Conservation (phyloP, 2,113 vertebrate genomes). For the Arvicanthis niloticus region DNA sequence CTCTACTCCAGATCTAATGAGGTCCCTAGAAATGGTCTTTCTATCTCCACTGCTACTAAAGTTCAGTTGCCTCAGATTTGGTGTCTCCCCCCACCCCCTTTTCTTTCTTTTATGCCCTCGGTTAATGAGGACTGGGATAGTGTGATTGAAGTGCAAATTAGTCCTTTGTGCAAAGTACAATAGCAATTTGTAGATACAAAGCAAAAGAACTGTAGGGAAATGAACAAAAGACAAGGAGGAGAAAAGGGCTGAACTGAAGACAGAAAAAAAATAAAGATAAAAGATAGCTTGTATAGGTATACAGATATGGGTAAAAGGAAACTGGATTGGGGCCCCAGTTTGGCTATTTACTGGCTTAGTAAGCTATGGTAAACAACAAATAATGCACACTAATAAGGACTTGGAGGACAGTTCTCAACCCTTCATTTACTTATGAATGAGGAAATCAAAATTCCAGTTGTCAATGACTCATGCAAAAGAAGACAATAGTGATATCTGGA, state of each 20-base stretch:
- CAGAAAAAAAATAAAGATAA: neutral
- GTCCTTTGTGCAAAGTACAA: conserved; percentile 42
- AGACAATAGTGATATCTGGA: neutral
- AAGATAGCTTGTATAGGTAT: neutral
- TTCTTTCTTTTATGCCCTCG: neutral
- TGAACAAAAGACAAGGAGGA: neutral
- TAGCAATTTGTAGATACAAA: conserved; percentile 39
- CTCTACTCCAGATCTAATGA: conserved; percentile 10
- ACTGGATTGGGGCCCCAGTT: neutral
- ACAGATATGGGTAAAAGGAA: neutral
- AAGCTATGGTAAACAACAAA: neutral
- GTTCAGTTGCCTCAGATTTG: conserved; percentile 6
- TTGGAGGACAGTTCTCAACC: neutral
- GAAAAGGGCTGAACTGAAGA: conserved; percentile 14
- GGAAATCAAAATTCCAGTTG: conserved; percentile 52
- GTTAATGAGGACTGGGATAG: conserved; percentile 10
- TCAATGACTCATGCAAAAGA: conserved; percentile 9
- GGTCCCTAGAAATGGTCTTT: neutral
- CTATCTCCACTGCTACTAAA: neutral
- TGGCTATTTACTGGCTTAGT: neutral
- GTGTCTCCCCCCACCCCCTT: too few relatives aligned
- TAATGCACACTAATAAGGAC: neutral
- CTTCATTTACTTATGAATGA: neutral
- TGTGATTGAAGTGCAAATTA: conserved; percentile 45
- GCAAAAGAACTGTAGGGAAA: neutral